Percentiles rank a stretch among this genome's conserved stretches.
phyloP scores from a whole-genome alignment of 2,797 vertebrate species.

The Rhabdomys pumilio region DNA sequence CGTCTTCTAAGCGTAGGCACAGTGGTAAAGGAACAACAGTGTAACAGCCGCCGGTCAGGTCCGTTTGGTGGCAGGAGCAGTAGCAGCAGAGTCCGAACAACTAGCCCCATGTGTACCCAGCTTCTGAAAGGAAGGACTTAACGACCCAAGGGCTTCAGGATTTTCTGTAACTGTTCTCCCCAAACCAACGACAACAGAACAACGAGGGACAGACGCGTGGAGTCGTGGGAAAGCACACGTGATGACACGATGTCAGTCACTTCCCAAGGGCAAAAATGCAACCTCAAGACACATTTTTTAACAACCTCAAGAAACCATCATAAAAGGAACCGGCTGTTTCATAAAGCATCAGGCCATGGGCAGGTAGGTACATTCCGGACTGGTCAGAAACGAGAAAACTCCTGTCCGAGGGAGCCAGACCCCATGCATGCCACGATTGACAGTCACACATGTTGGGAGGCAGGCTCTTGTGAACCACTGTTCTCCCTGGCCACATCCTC shows the following conservation, averaged over 20 bases:
- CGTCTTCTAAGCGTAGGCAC: constrained; percentile 94
- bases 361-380: constrained; percentile 77
- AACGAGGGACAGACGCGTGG: constrained; percentile 77
- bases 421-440: constrained; percentile 73
- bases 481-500: constrained; percentile 40
- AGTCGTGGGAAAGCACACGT: constrained; percentile 86
- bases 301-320: constrained; percentile 68
- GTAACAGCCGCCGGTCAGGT: constrained; percentile 91
- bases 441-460: constrained; percentile 84
- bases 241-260: constrained; percentile 77
- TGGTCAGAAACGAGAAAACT: constrained; percentile 70
- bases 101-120: constrained; percentile 85
- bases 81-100: constrained; percentile 89
- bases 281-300: constrained; percentile 66
- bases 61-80: constrained; percentile 89
- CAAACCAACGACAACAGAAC: neutral
- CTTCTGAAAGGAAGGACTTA: constrained; percentile 84
- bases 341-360: constrained; percentile 47
- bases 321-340: neutral
- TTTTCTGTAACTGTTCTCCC: constrained; percentile 75
- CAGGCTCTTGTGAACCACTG: constrained; percentile 87
- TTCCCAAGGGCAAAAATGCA: constrained; percentile 77
- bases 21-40: constrained; percentile 97
- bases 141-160: constrained; percentile 75
- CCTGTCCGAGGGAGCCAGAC: constrained; percentile 33